phyloP scores from a whole-genome alignment of 2,113 vertebrate genomes.

The Diadophis punctatus region DNA sequence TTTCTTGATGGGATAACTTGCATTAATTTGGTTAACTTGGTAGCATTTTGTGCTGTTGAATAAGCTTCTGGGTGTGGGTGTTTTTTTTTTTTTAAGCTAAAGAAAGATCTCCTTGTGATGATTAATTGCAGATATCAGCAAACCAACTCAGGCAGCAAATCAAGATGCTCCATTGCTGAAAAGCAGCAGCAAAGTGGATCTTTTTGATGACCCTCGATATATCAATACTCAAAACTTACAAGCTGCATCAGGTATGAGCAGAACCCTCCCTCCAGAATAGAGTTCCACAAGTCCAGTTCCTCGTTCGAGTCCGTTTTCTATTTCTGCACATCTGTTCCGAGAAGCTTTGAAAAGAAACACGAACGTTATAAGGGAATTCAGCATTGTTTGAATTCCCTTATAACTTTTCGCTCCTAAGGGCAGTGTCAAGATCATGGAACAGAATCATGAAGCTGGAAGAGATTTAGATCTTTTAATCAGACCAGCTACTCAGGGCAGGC shows the following conservation, averaged over 20 bases:
- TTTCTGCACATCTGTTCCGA: not conserved
- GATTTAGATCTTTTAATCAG: not conserved
- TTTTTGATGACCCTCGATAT: conserved; percentile 75
- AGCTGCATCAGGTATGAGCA: conserved; percentile 36
- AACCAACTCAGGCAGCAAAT: conserved; percentile 50
- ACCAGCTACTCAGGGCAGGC: not conserved
- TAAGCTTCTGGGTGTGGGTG: not conserved
- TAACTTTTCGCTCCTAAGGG: not conserved
- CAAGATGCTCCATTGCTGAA: conserved; percentile 50
- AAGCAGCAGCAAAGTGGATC: conserved; percentile 55
- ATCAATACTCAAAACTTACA: conserved; percentile 72
- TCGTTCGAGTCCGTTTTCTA: conserved; percentile 61
- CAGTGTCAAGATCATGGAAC: conserved; percentile 1
- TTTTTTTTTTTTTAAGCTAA: not conserved
- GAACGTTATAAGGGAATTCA: not conserved
- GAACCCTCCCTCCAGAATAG: conserved; percentile 28
- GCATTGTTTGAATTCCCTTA: conserved; percentile 5
- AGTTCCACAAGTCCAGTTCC: conserved; percentile 44
- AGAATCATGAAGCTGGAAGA: not conserved
- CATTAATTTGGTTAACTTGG: not conserved
- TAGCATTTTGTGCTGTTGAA: not conserved
- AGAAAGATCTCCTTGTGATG: conserved; percentile 21
- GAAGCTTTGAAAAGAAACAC: not conserved
- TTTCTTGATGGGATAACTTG: not conserved
- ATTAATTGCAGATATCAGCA: conserved; percentile 58